Base-by-base conservation (phyloP, 2,797 vertebrate genomes). In the Halcyon chelicuti region DNA sequence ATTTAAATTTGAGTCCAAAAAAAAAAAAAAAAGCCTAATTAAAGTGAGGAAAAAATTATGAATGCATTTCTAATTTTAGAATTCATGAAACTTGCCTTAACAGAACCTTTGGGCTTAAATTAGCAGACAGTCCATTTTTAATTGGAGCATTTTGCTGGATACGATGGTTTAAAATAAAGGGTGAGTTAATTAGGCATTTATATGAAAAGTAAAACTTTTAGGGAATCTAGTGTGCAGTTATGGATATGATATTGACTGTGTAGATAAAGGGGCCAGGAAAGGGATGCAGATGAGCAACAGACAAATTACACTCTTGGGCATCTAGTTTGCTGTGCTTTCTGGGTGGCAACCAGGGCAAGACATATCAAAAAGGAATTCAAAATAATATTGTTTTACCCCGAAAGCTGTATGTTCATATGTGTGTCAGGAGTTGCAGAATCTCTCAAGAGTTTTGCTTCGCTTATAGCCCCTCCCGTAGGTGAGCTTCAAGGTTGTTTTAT, bases 21-120 rank as follows among this genome's bases (percentile, higher is more conserved):
- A 29, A 26, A 33, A 46, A 66, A 77, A 74, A 79, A 58, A 73
- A 60, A 63, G 9, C 40, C 57, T 93, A 97, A 96, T 95, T 96
- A 96, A 95, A 95, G 15, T 52, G 55, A 90, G 70, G 58, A 75
- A 90, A 90, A 96, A 95, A 95, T 89, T 93, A 95, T 93, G 90
- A 97, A 93, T 96, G 88, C 91, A 61, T 61, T 92, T 93, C 93
- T 96, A 94, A 94, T 96, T 97, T 95, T 93, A 93, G 91, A 51
- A 93, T 84, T 89, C 1, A 0, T 70, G 74, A 81, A 88, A 91
- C 66, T 93, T 96, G 75, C 63, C 92, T 86, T 75, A 89, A 81
- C 72, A 76, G 87, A 93, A 94, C 88, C 88, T 90, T 94, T 92
- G 72, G 82, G 88, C 76, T 96, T 94, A 86, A 70, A 88, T 93